Percentiles rank a stretch among this genome's conserved stretches.
phyloP scores from a whole-genome alignment of 2,797 vertebrate genomes.

The Myotis daubentonii region DNA sequence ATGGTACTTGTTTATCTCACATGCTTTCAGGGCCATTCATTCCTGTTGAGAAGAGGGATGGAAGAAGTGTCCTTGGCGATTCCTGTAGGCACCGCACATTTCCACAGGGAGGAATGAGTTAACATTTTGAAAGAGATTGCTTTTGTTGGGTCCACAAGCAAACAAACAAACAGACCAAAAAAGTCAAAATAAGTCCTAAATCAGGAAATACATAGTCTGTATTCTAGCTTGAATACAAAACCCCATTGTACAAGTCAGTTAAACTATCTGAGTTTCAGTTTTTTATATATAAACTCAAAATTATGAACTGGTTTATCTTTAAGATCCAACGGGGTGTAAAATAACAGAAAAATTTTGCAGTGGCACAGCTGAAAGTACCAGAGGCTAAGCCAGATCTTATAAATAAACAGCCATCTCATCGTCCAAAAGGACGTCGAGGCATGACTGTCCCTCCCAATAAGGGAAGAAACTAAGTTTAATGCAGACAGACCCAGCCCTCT shows the following conservation, averaged over 20 bases:
- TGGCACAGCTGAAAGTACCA: background rate
- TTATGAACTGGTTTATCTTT: background rate
- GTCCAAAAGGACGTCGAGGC: background rate
- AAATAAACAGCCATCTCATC: background rate
- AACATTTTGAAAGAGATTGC: background rate
- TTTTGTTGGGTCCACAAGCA: background rate
- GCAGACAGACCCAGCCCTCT: background rate
- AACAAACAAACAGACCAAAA: background rate
- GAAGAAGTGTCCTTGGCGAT: background rate
- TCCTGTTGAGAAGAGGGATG: background rate
- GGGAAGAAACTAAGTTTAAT: background rate
- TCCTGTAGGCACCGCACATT: background rate
- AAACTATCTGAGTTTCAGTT: background rate
- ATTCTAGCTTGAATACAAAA: background rate
- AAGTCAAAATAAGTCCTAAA: background rate
- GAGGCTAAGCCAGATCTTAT: background rate
- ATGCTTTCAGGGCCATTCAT: background rate
- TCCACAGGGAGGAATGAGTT: background rate
- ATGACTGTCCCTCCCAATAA: background rate
- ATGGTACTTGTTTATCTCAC: background rate
- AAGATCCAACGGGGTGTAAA: background rate
- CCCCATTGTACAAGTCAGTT: background rate
- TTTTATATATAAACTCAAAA: conserved; percentile 11
- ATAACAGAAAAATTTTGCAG: background rate
- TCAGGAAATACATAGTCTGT: background rate